A percentile compares a stretch with the other conserved stretches of the same genome.
phyloP scores from a whole-genome alignment of 2,888 invertebrate genomes.

The Caenorhabditis sp. region DNA sequence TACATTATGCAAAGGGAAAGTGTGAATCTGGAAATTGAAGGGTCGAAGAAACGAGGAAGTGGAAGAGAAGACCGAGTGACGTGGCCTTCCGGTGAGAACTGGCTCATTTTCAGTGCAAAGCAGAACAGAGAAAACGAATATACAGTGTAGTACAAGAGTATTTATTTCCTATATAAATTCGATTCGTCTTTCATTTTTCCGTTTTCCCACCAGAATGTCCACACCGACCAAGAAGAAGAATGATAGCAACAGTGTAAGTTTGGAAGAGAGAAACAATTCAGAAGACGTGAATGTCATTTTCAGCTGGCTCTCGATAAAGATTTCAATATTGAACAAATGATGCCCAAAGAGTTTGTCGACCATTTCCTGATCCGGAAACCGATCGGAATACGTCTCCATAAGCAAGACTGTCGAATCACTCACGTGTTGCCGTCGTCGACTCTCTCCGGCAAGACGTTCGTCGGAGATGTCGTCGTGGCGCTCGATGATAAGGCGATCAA shows the following conservation, averaged over 20 bases:
- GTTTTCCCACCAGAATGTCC: background rate
- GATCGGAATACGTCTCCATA: slow-evolving; percentile 67
- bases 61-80: background rate
- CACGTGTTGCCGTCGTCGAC: slow-evolving; percentile 66
- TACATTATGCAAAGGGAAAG: background rate
- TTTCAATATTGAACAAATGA: slow-evolving; percentile 45
- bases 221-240: slow-evolving; percentile 26
- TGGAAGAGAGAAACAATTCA: background rate
- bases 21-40: background rate
- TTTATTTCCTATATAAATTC: too few relatives aligned
- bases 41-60: background rate
- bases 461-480: slow-evolving; percentile 68
- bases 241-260: slow-evolving; percentile 38
- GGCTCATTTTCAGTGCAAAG: background rate
- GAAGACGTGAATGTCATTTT: background rate
- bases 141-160: too few relatives aligned
- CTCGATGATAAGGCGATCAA: slow-evolving; percentile 64
- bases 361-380: slow-evolving; percentile 63
- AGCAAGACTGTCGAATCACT: slow-evolving; percentile 67
- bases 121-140: too few relatives aligned
- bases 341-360: slow-evolving; percentile 57
- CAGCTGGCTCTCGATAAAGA: slow-evolving; percentile 56
- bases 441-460: slow-evolving; percentile 63
- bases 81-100: background rate
- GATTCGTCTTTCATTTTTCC: too few relatives aligned